Evolutionary conservation across 2,113 vertebrate species (phyloP).

Genomic region (Drymodes brunneopygia): DNA sequence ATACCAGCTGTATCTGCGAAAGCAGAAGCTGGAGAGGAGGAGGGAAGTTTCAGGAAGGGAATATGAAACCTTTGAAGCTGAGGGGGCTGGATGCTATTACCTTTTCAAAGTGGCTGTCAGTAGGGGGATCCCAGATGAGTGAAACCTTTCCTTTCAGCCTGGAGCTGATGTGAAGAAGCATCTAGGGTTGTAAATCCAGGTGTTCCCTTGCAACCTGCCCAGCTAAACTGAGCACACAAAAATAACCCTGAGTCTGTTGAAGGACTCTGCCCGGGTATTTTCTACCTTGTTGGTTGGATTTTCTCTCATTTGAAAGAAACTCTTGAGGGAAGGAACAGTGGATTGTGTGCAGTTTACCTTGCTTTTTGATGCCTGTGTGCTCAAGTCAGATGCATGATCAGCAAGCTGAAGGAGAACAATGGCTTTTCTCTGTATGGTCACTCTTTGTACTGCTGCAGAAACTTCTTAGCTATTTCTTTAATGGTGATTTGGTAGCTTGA

Average conservation of each 20-base stretch:
- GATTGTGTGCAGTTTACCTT: neutral
- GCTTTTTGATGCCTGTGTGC: neutral
- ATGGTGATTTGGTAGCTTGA: neutral
- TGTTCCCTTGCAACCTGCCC: neutral
- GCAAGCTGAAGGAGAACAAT: neutral
- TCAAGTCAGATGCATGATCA: neutral
- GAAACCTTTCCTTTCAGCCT: neutral
- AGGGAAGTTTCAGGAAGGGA: neutral
- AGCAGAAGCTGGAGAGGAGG: neutral
- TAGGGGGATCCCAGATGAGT: no score
- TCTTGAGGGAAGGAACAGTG: neutral
- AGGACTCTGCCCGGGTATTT: neutral
- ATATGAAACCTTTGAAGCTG: neutral
- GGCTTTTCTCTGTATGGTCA: neutral
- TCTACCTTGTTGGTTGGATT: neutral
- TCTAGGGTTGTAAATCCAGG: neutral
- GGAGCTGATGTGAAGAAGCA: neutral
- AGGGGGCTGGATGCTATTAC: neutral
- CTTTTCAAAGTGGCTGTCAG: neutral
- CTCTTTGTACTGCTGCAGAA: neutral
- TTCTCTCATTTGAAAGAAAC: neutral
- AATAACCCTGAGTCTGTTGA: neutral
- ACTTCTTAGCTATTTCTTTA: neutral
- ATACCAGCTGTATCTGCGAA: neutral
- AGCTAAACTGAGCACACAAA: neutral